A percentile compares a stretch with the other conserved stretches of the same genome.
These are phyloP conservation scores for Prochilodus magdalenae DNA, from an alignment of 2,113 vertebrate genomes.

Conservation along the genomic window DNA sequence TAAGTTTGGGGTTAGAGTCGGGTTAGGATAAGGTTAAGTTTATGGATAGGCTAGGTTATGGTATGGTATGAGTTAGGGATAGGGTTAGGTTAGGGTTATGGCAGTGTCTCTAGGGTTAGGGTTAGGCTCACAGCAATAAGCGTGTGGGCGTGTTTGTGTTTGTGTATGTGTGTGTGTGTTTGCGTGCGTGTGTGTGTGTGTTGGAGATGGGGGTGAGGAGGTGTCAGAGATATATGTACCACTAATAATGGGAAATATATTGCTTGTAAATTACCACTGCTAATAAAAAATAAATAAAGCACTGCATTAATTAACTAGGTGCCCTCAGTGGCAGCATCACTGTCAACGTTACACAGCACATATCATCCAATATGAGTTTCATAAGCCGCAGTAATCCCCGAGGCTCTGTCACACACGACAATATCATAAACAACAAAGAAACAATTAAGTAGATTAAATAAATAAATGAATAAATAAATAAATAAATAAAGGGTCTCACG, in stretches of 20 bases:
- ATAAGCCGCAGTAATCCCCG: background rate
- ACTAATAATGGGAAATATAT: background rate
- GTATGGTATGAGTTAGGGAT: too few relatives aligned
- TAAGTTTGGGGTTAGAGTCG: too few relatives aligned
- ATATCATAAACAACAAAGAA: background rate
- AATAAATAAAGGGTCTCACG: background rate
- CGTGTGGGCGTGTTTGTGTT: too few relatives aligned
- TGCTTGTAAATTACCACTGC: background rate
- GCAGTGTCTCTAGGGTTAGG: too few relatives aligned
- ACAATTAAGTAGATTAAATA: background rate
- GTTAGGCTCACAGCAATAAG: too few relatives aligned
- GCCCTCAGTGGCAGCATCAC: background rate
- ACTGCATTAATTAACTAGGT: background rate
- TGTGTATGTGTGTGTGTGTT: too few relatives aligned
- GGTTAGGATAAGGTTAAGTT: too few relatives aligned
- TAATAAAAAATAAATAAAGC: background rate
- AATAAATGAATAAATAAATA: background rate
- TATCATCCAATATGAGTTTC: background rate
- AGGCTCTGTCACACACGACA: background rate
- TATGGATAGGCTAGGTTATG: too few relatives aligned
- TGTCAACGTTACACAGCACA: background rate
- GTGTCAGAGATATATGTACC: background rate
- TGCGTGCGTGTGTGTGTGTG: too few relatives aligned
- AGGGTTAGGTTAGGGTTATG: too few relatives aligned
- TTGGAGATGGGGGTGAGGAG: too few relatives aligned